phyloP scores from a whole-genome alignment of 2,113 vertebrate genomes.

The Formicarius rufipectus region DNA sequence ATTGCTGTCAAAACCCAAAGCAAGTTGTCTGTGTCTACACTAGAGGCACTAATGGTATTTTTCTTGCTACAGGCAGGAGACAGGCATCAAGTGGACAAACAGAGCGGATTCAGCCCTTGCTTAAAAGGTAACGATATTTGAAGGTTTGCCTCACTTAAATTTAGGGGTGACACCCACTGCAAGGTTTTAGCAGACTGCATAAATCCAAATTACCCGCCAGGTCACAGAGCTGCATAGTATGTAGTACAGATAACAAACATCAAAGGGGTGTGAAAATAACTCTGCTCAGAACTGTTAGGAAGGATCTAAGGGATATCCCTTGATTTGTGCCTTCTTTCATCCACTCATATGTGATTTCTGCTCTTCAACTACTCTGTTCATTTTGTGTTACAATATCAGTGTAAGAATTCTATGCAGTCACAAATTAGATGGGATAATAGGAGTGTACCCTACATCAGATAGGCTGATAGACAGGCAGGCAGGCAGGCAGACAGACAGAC shows the following conservation, averaged over 20 bases:
- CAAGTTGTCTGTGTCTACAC: not conserved
- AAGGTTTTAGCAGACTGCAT: not conserved
- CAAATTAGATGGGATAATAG: not conserved
- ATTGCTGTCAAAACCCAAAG: not conserved
- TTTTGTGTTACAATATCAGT: not conserved
- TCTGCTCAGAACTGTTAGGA: not conserved
- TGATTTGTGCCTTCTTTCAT: not conserved
- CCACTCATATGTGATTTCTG: not conserved
- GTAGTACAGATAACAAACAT: not conserved
- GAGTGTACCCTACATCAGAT: not conserved
- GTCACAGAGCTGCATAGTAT: not conserved
- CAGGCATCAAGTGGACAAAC: not conserved
- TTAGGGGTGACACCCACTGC: not conserved
- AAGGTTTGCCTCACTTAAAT: not conserved
- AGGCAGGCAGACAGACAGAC: not conserved
- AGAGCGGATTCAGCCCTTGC: not conserved
- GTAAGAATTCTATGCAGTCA: not conserved
- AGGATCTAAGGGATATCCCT: not conserved
- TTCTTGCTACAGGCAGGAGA: not conserved
- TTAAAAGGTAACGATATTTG: not conserved
- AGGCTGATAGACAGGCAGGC: not conserved
- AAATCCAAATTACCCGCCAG: not conserved
- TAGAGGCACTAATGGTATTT: rapidly evolving
- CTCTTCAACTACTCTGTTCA: not conserved
- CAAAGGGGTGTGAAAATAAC: not conserved